Conservation (phyloP, 2,113 vertebrate genomes). For the Delphinapterus leucas region DNA sequence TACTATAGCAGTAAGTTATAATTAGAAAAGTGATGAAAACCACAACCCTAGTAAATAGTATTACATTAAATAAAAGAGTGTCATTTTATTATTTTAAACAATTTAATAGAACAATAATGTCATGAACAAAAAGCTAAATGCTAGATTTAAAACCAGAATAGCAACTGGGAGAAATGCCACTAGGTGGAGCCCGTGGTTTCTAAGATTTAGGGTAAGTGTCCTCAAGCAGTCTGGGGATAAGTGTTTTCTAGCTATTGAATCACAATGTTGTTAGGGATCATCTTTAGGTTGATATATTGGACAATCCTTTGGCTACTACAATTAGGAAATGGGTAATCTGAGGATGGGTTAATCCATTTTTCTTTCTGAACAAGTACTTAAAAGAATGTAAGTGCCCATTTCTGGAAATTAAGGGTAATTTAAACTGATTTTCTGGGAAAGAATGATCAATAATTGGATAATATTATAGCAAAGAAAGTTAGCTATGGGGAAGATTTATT, state of each 20-base stretch:
- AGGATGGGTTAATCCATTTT: neutral
- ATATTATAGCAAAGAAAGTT: neutral
- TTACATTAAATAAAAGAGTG: neutral
- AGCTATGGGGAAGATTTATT: neutral
- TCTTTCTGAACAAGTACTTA: neutral
- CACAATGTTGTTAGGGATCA: neutral
- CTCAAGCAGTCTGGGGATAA: neutral
- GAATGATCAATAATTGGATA: constrained; percentile 31
- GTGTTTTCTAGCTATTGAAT: neutral
- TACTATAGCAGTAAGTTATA: neutral
- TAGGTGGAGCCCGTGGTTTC: constrained; percentile 69
- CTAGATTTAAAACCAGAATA: neutral
- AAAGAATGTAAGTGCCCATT: neutral
- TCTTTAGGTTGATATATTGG: neutral
- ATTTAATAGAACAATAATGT: neutral
- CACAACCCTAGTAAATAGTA: neutral
- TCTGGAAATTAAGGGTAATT: constrained; percentile 20
- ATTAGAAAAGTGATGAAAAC: neutral
- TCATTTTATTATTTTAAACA: neutral
- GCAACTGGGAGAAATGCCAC: constrained; percentile 48
- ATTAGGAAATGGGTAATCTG: neutral
- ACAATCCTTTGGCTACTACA: neutral
- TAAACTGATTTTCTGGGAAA: constrained; percentile 33
- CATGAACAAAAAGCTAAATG: neutral
- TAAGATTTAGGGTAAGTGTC: no score